Conservation (phyloP, 2,113 vertebrate species). For the Osmerus mordax region DNA sequence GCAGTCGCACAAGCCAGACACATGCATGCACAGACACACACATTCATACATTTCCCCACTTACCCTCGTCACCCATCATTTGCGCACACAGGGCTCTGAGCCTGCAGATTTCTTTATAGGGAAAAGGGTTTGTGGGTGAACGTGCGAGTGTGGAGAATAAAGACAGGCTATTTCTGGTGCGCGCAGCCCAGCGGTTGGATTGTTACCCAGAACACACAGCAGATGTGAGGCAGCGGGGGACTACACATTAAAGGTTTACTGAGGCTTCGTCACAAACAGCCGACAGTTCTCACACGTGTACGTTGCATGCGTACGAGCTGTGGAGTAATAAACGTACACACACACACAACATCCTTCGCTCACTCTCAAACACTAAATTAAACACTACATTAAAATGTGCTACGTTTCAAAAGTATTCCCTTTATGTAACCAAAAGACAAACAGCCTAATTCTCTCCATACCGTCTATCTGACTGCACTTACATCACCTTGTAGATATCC, state of each 20-base stretch:
- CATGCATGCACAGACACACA: conserved; percentile 16
- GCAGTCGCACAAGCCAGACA: background rate
- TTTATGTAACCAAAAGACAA: background rate
- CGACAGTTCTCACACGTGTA: background rate
- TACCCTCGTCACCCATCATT: conserved; percentile 19
- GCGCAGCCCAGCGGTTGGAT: conserved; percentile 32
- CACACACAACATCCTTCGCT: background rate
- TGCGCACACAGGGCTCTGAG: background rate
- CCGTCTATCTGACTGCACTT: background rate
- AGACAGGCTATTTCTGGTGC: conserved; percentile 49
- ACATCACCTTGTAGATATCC: background rate
- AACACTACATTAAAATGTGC: background rate
- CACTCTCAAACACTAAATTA: background rate
- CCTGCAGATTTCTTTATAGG: conserved; percentile 42
- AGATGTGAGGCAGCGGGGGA: conserved; percentile 34
- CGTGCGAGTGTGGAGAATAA: conserved; percentile 38
- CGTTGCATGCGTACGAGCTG: background rate
- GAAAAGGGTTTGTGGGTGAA: conserved; percentile 25
- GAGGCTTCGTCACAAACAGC: background rate
- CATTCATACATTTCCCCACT: conserved; percentile 45
- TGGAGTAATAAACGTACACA: background rate
- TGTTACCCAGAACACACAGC: conserved; percentile 50
- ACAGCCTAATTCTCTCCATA: background rate
- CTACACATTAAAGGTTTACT: conserved; percentile 17
- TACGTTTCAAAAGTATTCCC: too few relatives aligned